Conservation (phyloP, 2,888 invertebrate species). For the Schrankia costaestrigalis region DNA sequence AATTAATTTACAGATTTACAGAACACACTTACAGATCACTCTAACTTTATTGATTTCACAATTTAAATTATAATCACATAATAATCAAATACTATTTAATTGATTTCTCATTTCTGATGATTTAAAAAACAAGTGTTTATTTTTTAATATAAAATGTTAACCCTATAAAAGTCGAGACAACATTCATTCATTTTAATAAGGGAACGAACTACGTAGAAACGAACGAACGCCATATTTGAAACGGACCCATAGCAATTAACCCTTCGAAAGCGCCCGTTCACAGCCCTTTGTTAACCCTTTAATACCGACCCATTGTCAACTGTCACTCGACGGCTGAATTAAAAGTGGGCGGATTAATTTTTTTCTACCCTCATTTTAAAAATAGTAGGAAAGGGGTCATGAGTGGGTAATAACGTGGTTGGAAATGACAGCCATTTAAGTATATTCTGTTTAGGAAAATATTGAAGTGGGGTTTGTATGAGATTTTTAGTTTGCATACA, state of each 20-base stretch:
- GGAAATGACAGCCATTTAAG: slow-evolving; percentile 63
- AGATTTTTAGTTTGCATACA: slow-evolving; percentile 14
- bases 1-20: too few species aligned
- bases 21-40: too few species aligned
- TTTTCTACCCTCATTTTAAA: slow-evolving; percentile 46
- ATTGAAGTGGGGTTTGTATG: slow-evolving; percentile 13
- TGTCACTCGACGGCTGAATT: slow-evolving; percentile 69
- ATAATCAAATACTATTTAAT: too few species aligned
- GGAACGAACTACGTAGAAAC: slow-evolving; percentile 23
- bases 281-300: slow-evolving; percentile 73
- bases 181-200: slow-evolving; percentile 10
- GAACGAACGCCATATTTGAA: slow-evolving; percentile 49
- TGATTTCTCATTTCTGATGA: too few species aligned
- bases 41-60: too few species aligned
- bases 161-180: too few species aligned
- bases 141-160: too few species aligned
- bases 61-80: too few species aligned
- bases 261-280: slow-evolving; percentile 64
- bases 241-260: slow-evolving; percentile 70
- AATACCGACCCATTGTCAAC: slow-evolving; percentile 69
- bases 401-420: slow-evolving; percentile 67
- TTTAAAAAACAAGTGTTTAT: too few species aligned
- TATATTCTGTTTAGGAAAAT: slow-evolving; percentile 19
- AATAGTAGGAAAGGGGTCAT: slow-evolving; percentile 51
- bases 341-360: slow-evolving; percentile 69